phyloP scores from a whole-genome alignment of 2,888 invertebrate species.

The Hemistola chrysoprasaria region DNA sequence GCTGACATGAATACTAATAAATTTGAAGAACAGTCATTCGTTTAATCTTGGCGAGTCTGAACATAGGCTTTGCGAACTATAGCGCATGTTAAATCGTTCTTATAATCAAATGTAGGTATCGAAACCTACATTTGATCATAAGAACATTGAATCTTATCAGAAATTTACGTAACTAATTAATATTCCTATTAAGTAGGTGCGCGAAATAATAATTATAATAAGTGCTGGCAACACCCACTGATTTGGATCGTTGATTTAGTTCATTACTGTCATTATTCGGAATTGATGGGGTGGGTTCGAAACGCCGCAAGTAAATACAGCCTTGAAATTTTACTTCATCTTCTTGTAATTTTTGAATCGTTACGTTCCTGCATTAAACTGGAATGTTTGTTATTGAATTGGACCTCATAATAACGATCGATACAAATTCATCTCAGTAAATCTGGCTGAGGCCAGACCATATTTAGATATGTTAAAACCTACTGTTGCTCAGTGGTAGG shows the following conservation, averaged over 20 bases:
- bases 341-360: constrained; percentile 14
- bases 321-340: constrained; percentile 25
- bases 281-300: constrained; percentile 43
- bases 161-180: neutral
- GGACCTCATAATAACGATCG: constrained; percentile 2
- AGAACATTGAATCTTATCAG: constrained; percentile 31
- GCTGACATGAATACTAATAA: no score
- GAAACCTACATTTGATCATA: no score
- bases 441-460: no score
- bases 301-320: constrained; percentile 21
- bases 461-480: no score
- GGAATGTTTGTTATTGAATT: neutral
- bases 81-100: no score
- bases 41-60: no score
- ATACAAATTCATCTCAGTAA: no score
- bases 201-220: no score
- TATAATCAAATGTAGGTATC: no score
- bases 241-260: constrained; percentile 39
- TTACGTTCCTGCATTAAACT: constrained; percentile 1
- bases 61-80: no score
- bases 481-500: neutral
- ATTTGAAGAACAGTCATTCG: no score
- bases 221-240: constrained; percentile 9
- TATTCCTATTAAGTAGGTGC: no score
- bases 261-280: constrained; percentile 49